Base-by-base conservation (phyloP, 2,888 invertebrate genomes). In the Lithophane ornitopus region DNA sequence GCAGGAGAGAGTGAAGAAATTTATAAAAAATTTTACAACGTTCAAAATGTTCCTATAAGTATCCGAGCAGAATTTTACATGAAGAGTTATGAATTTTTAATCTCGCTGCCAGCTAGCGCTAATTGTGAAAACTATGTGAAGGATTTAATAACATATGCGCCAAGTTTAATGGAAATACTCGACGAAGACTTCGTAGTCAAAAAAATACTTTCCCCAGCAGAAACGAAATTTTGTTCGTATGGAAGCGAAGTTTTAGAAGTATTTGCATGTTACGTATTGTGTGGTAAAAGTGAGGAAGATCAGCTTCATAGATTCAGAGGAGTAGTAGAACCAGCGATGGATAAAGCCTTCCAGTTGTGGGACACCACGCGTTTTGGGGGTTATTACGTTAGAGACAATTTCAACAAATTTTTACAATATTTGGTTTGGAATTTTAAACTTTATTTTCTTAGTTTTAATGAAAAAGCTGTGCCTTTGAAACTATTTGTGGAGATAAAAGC, bases 21-120 rank as follows among this genome's bases (percentile, higher is more conserved):
- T 49, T 49, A 49, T 49, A 49, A 19, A 49, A 19, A 19, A 8
- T 0, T 19, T 7, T 1, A 49, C 49, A 49, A 49, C 19, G 49
- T 49, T 49, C 49, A 7, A 19, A 49, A 19, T 49, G 49, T 49
- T 19, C 19, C 49, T 49, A 49, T 49, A 19, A 49, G 49, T 49
- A 19, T 49, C 3, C 49, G 49, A 83, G 28, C 67, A 58, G 65
- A 78, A 44, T 78, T 56, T 78, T 91, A 83, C 65, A 89, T 89
- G 87, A 93, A 91, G 78, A 89, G 91, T 80, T 93, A 89, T 63
- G 86, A 76, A 7, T 90, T 90, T 83, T 81, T 93, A 14, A 85
- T 85, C 59, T 86, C 89, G 9, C 83, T 93, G 61, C 90, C 91
- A 34, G 76, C 83, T 1, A 88, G 84, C 74, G 76, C 72, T 9